Evolutionary conservation across 2,888 invertebrate species (phyloP), one percentile per base, ranked within the genome.

Genomic region (Sipha maydis): DNA sequence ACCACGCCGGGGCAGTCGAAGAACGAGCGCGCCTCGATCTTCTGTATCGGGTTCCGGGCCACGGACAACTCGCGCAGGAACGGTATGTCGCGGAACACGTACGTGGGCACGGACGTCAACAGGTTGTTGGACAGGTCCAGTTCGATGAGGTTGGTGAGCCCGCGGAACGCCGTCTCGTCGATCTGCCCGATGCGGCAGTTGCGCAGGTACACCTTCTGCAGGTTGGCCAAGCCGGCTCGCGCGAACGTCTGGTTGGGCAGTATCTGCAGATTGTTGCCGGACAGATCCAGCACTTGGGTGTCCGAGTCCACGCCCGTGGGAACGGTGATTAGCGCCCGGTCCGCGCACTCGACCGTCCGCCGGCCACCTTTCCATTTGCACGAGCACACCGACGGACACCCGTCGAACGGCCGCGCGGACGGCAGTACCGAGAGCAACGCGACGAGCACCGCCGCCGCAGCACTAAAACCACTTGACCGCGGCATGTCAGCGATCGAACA

Each of bases 311-410:
- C 95, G 91, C 95, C 95, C 91, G 96, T 95, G 78, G 98, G 98
- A 90, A 98, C 95, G 89, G 95, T 95, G 91, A 96, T 96, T 90
- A 98, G 94, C 89, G 95, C 95, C 89, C 96, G 95, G 92, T 96
- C 95, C 91, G 95, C 95, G 92, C 98, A 98, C 93, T 97, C 97
- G 89, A 97, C 97, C 83, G 97, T 97, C 92, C 97, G 96, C 92
- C 98, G 98, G 90, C 97, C 97, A 91, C 96, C 95, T 93, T 97
- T 97, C 98, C 98, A 98, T 92, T 97, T 97, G 93, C 98, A 98
- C 91, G 94, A 94, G 93, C 98, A 98, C 91, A 95, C 95, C 77
- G 94, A 93, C 89, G 96, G 96, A 91, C 96, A 96, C 90, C 89
- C 97, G 90, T 97, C 97, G 91, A 90, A 77, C 90, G 90, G 56